A percentile compares a stretch with the other conserved stretches of the same genome.
These are phyloP conservation scores for Tipula confusa DNA, from an alignment of 2,888 invertebrate species.

Conservation along the genomic window DNA sequence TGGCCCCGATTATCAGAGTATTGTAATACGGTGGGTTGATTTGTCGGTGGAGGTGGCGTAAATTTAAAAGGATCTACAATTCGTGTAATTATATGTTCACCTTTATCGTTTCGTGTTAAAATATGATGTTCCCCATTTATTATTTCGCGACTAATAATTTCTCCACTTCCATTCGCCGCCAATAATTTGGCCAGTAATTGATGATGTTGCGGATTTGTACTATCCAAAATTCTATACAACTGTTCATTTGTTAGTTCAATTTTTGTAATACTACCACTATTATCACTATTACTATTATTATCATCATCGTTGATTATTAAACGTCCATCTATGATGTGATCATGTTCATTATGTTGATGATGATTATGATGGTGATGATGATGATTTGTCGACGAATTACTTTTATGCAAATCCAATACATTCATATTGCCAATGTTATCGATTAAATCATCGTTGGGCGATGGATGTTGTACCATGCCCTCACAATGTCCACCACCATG, in stretches of 20 bases:
- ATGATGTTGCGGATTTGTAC: background rate
- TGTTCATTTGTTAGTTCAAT: conserved; percentile 34
- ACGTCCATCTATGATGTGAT: conserved; percentile 48
- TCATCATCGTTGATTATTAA: conserved; percentile 37
- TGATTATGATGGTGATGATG: background rate
- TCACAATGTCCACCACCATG: background rate
- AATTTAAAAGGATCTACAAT: conserved; percentile 45
- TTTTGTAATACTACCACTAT: conserved; percentile 21
- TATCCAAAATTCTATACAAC: conserved; percentile 27
- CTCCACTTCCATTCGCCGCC: conserved; percentile 50
- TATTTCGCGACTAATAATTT: conserved; percentile 50
- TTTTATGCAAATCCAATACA: conserved; percentile 62
- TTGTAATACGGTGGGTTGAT: conserved; percentile 43
- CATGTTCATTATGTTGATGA: conserved; percentile 36
- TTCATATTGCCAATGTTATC: conserved; percentile 81
- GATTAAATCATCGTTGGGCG: conserved; percentile 57
- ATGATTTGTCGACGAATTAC: conserved; percentile 45
- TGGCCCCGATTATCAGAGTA: conserved; percentile 41
- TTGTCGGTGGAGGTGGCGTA: background rate
- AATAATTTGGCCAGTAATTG: conserved; percentile 35
- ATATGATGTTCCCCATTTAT: conserved; percentile 51
- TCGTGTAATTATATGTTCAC: conserved; percentile 50
- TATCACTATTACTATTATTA: conserved; percentile 4
- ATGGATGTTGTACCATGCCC: background rate
- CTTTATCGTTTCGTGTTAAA: conserved; percentile 49